phyloP scores from a whole-genome alignment of 2,797 vertebrate genomes.

The Cossypha heuglini region DNA sequence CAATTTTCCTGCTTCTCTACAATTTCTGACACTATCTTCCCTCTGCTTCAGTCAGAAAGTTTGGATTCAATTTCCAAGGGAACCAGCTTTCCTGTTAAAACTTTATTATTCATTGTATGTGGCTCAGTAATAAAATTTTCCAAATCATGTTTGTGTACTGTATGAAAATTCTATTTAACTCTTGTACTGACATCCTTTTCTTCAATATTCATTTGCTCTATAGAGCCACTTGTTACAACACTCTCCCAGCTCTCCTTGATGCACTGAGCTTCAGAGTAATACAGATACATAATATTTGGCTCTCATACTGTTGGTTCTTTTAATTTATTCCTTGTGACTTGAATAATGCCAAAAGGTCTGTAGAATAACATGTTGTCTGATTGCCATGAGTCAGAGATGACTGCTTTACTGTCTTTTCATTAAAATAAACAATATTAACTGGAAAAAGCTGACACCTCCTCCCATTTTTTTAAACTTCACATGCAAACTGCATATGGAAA shows the following conservation, averaged over 20 bases:
- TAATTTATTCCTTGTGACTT: background rate
- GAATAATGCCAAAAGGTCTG: background rate
- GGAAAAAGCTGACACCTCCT: rapidly evolving
- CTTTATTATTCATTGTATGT: background rate
- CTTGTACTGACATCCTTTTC: background rate
- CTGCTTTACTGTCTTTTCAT: background rate
- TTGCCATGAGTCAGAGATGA: background rate
- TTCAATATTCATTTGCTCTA: background rate
- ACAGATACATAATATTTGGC: background rate
- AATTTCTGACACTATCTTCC: background rate
- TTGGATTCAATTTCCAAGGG: background rate
- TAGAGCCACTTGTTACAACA: background rate
- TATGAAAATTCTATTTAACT: background rate
- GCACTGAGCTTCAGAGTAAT: background rate
- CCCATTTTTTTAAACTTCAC: background rate
- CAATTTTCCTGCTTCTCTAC: background rate
- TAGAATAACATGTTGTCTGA: background rate
- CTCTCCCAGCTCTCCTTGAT: background rate
- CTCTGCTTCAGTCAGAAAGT: background rate
- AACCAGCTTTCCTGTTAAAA: background rate
- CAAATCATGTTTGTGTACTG: background rate
- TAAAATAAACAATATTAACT: background rate
- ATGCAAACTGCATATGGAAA: background rate
- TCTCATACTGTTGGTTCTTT: background rate
- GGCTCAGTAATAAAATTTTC: background rate